Conservation (phyloP, 2,888 invertebrate species). For the Melanostoma scalare region DNA sequence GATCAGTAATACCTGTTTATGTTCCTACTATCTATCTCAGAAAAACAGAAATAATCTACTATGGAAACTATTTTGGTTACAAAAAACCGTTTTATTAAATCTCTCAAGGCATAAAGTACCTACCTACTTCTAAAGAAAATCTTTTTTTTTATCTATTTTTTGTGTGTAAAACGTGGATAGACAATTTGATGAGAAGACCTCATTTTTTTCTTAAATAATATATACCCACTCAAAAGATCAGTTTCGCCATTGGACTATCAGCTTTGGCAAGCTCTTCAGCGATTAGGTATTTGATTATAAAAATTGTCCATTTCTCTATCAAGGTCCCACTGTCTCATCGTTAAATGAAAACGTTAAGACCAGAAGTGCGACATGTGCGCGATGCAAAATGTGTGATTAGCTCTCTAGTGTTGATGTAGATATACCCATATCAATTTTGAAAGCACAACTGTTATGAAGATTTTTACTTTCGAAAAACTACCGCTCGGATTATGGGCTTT, state of each 20-base stretch:
- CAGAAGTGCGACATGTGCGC: slow-evolving; percentile 46
- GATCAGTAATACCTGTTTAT: too few relatives aligned
- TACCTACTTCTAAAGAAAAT: too few relatives aligned
- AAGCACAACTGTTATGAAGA: slow-evolving; percentile 50
- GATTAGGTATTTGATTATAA: neutral
- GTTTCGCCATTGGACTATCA: neutral
- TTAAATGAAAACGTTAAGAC: slow-evolving; percentile 39
- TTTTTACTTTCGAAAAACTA: slow-evolving; percentile 64
- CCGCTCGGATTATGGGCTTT: slow-evolving; percentile 26
- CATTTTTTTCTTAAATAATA: too few relatives aligned
- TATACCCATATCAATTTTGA: slow-evolving; percentile 47
- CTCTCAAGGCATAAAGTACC: too few relatives aligned
- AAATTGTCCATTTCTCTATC: neutral
- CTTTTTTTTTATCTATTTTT: too few relatives aligned
- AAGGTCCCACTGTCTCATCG: slow-evolving; percentile 35
- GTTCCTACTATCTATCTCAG: too few relatives aligned
- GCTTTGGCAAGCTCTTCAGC: neutral
- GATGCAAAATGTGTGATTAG: slow-evolving; percentile 62
- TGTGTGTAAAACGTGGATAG: too few relatives aligned
- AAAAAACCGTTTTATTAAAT: too few relatives aligned
- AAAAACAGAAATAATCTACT: too few relatives aligned
- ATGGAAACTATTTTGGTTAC: too few relatives aligned
- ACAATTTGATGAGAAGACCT: too few relatives aligned
- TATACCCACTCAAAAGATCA: too few relatives aligned
- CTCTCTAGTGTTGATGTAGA: slow-evolving; percentile 14